phyloP scores from a whole-genome alignment of 2,113 vertebrate species.

The Heterocephalus glaber region DNA sequence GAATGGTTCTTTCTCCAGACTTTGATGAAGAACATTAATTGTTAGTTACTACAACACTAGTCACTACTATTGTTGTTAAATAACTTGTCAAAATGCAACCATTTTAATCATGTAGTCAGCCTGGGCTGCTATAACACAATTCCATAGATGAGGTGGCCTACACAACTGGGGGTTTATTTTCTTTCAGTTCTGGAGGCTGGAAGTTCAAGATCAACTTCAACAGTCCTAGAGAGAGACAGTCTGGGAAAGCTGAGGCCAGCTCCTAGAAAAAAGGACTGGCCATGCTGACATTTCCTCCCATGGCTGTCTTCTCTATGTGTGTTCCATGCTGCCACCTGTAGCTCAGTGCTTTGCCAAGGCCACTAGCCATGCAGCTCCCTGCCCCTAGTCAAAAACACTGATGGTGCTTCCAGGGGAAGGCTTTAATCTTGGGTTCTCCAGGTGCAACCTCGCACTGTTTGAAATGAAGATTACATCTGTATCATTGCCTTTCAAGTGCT shows the following conservation, averaged over 20 bases:
- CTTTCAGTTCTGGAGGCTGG: background rate
- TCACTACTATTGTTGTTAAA: background rate
- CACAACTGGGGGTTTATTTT: background rate
- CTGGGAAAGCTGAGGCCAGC: background rate
- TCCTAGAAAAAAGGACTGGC: background rate
- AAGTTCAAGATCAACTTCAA: background rate
- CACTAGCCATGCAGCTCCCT: background rate
- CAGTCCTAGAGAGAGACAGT: background rate
- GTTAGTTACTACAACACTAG: background rate
- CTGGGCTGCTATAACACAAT: background rate
- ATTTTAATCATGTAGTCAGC: background rate
- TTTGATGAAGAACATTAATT: background rate
- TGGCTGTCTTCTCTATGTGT: background rate
- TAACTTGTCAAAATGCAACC: background rate
- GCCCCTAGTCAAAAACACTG: background rate
- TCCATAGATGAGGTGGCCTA: background rate
- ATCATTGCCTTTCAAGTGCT: slow-evolving; percentile 51
- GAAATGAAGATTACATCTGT: slow-evolving; percentile 67
- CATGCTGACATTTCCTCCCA: background rate
- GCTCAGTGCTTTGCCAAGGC: background rate
- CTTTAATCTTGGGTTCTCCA: slow-evolving; percentile 8
- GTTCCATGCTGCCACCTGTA: background rate
- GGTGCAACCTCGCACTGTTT: slow-evolving; percentile 43
- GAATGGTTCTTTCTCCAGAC: background rate
- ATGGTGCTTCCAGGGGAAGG: background rate